Evolutionary conservation across 1,140 invertebrate species (phyloP), one percentile per base, ranked within the genome.

Genomic region (Drosophila rhopaloa): DNA sequence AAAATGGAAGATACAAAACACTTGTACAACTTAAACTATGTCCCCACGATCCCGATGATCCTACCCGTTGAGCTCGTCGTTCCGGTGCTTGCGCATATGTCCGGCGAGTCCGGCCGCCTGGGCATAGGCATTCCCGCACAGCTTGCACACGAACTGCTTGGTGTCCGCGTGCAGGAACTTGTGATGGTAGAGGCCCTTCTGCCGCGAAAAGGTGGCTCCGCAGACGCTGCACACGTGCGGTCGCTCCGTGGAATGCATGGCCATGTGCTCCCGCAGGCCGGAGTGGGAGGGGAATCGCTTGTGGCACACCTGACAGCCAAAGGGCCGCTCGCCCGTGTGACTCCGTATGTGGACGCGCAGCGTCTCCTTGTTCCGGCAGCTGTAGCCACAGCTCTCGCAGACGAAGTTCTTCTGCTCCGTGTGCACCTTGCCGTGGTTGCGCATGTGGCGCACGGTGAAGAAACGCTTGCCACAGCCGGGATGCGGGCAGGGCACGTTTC

Each of bases 271-370:
- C 0, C 82, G 71, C 13, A 92, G 43, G 5, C 79, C 83, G 0
- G 90, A 91, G 24, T 89, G 82, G 86, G 97, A 97, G 16, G 97
- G 96, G 91, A 97, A 97, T 0, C 95, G 95, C 27, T 96, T 96
- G 32, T 94, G 93, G 83, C 96, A 97, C 1, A 95, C 93, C 9
- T 94, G 93, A 81, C 97, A 97, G 76, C 96, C 95, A 65, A 95
- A 96, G 0, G 97, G 97, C 11, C 96, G 93, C 91, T 97, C 96
- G 10, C 96, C 96, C 0, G 96, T 97, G 90, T 97, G 97, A 0
- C 96, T 97, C 0, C 95, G 93, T 57, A 95, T 93, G 76, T 98
- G 97, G 63, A 97, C 97, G 86, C 97, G 97, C 81, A 96, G 96
- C 84, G 97, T 96, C 91, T 97, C 96, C 10, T 96, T 96, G 91